phyloP scores from a whole-genome alignment of 2,113 vertebrate genomes.

The Sturnira hondurensis region DNA sequence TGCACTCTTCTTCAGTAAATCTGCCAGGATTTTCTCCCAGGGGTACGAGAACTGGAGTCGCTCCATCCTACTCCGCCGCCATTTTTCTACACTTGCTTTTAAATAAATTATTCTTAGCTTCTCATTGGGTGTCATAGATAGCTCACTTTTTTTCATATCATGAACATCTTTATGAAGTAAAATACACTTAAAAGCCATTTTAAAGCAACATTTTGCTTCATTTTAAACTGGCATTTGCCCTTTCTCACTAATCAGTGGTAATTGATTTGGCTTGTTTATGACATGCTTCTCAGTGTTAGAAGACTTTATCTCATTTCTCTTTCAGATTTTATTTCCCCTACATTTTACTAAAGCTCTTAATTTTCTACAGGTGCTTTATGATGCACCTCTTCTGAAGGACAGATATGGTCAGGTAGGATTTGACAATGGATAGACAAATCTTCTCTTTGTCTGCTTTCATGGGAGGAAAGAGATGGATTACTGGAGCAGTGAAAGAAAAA shows the following conservation, averaged over 20 bases:
- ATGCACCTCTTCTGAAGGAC: background rate
- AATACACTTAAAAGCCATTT: background rate
- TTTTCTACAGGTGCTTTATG: conserved; percentile 23
- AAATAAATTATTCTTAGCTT: background rate
- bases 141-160: background rate
- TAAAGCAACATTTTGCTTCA: background rate
- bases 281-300: background rate
- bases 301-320: conserved; percentile 34
- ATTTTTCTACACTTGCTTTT: too few relatives aligned
- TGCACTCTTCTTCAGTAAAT: too few relatives aligned
- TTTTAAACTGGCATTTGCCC: background rate
- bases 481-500: conserved; percentile 16
- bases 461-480: conserved; percentile 29
- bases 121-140: background rate
- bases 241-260: background rate
- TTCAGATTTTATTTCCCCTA: conserved; percentile 35
- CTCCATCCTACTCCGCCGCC: too few relatives aligned
- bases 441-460: background rate
- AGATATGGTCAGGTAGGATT: conserved; percentile 26
- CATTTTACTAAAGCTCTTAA: conserved; percentile 30
- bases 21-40: too few relatives aligned
- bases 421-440: background rate
- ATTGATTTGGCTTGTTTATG: conserved; percentile 41
- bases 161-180: background rate
- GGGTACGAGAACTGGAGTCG: too few relatives aligned